Base-by-base conservation (phyloP, 1,140 invertebrate genomes). In the Caligus rogercresseyi region DNA sequence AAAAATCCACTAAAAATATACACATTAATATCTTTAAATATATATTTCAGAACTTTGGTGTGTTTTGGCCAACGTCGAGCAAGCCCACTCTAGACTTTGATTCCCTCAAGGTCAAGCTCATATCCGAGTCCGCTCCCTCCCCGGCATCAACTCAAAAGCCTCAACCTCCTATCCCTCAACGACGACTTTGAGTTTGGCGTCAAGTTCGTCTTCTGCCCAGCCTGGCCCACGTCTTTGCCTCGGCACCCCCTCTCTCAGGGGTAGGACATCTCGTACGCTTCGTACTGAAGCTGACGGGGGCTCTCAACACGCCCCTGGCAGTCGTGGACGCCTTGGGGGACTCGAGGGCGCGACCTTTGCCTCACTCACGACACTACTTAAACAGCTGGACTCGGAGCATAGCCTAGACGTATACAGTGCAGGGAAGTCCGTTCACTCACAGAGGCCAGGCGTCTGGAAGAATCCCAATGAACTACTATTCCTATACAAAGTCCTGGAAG, bases 151-250 rank as follows among this genome's bases (percentile, higher is more conserved):
- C n/a, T 25, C 54, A 56, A 56, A 56, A 25, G 24, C 16, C 24
- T 56, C 15, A 56, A 56, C 24, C 54, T 56, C 54, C 20, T 56
- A 20, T 56, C 54, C 2, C 54, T 21, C 54, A 20, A 56, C 54
- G 90, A 94, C 73, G 90, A 94, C 75, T 93, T 92, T 72, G 87
- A 92, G 72, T 74, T 93, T 61, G 83, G 81, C 70, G 86, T 91
- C n/a, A 83, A 86, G 70, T 84, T 96, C 72, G 81, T 95, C 20
- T 84, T 88, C 70, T 86, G 84, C 67, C 80, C 81, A 64, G 80
- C 83, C 66, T 86, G 88, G 89, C 80, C 83, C 79, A 79, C 72
- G 71, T 77, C 75, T 78, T 73, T 77, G 77, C 75, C 64, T 63
- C 54, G 24, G 4, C 24, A 1, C 24, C 54, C 1, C 20, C 54